Base-by-base conservation (phyloP, 2,113 vertebrate genomes). In the Pelobates fuscus region DNA sequence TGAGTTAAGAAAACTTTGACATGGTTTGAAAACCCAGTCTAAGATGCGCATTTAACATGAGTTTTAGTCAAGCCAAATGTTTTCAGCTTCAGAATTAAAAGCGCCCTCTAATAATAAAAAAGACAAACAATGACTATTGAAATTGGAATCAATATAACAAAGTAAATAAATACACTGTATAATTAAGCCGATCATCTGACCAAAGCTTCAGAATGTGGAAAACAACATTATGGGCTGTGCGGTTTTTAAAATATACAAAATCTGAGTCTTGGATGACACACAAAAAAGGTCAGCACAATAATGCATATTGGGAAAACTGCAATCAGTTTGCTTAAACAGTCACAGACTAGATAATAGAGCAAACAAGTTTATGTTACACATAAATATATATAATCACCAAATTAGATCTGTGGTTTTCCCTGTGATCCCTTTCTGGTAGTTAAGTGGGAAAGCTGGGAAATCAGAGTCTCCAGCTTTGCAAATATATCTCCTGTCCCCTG, bases 241-340 rank as follows among this genome's bases (percentile, higher is more conserved):
- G 70, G 70, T 29, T 44, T 72, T 63, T 12, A 62, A 27, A 46
- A 27, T 25, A 30, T 41, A 23, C 70, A 32, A 62, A 30, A 49
- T 14, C 12, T 20, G 60, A 49, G 12, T 5, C 44, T 49, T 49
- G 44, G 17, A 49, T 14, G 44, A 18, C 44, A 49, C 17, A 49
- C 44, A 49, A 17, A 18, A 14, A 49, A 49, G 17, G 44, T 49
- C 12, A 49, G 44, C 44, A 15, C 17, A 49, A 49, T 17, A 49
- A 49, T 18, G 32, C 11, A 49, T 49, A 1, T 17, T 11, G 44
- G 17, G 12, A 17, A 17, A 14, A 49, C 17, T 14, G 12, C 44
- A 49, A 49, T 49, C 44, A 49, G 44, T 49, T 49, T 12, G 8
- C 12, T 49, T 17, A 49, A 14, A 17, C 12, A 18, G 15, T 49